Evolutionary conservation across 2,113 vertebrate genomes (phyloP), one percentile per base, ranked within the genome.

Genomic region (Anarrhichthys ocellatus): DNA sequence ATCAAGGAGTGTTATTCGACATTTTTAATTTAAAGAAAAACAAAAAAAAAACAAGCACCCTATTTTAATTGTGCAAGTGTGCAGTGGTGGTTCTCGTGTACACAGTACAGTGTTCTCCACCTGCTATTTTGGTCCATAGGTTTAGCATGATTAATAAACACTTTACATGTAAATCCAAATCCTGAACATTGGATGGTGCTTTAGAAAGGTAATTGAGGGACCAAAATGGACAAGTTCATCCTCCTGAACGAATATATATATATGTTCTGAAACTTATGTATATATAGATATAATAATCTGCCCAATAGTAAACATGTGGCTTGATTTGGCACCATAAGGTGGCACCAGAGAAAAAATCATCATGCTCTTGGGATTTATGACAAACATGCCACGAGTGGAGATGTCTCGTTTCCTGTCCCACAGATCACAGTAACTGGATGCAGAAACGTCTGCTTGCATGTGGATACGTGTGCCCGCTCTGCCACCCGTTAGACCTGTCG

Each of bases 1-100:
- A 58, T 17, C 1, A 38, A 54, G 18, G 17, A 42, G 59, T 7
- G 8, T 32, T 66, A 17, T 62, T 86, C 17, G 5, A 61, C 29
- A 29, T 29, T 29, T 29, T 29, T 29, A 44, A 69, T 38, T 76
- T 73, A 59, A 22, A 40, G 9, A 52, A 75, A 52, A 70, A 59
- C 1, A 32, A 32, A 32, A 32, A 2, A 2, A 32, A 32, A 32
- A 29, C 13, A 38, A 70, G 17, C 44, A n/a, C 22, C 32, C 11
- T 71, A 4, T 29, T 78, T 40, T 40, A n/a, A 64, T 40, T 18
- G 10, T 24, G 20, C 52, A 36, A 29, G 29, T 59, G 24, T 5
- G 24, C 38, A 54, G 40, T 4, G 1, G 40, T 34, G 15, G 71
- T 10, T 48, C 6, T 46, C 44, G 27, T 11, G 24, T 3, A 18